Base-by-base conservation (phyloP, 2,888 invertebrate species). In the Lordiphosa andalusiaca region DNA sequence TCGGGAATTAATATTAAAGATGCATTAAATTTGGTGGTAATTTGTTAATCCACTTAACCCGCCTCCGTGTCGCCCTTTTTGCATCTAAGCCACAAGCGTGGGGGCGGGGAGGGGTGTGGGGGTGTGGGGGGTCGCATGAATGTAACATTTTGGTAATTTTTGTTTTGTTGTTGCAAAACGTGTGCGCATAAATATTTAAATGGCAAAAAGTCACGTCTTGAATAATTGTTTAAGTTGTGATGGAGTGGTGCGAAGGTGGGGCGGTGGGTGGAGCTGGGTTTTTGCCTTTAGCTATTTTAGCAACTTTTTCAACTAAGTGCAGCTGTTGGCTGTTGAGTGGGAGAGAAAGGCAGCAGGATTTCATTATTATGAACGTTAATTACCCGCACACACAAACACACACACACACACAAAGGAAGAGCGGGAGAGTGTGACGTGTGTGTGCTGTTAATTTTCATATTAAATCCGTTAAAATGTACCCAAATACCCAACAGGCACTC, bases 401-500 rank as follows among this genome's bases (percentile, higher is more conserved):
- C 47, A 67, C 49, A 55, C 44, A 54, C 57, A 49, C 38, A 19
- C 19, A 19, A 3, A 55, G 44, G 35, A 5, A 10, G 35, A 13
- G 12, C 35, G 41, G 30, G 33, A 35, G 19, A 30, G 53, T 33
- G 44, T 30, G 48, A 33, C 38, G 49, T 59, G 42, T 58, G 51
- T 64, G 58, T 49, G 74, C 64, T 81, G 82, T 77, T 77, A 77
- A 77, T 77, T 77, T 77, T 77, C 77, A 77, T 77, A 82, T 77
- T 77, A 81, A 81, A 77, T 77, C 78, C 77, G 82, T 77, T 82
- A 81, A 82, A 81, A 77, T 82, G 78, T 67, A 75, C n/a, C n/a
- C 73, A 82, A 81, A 77, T 73, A 77, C 78, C 82, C 82, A 73
- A 73, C 71, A 77, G 78, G 78, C 74, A 73, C 67, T 69, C 62